Base-by-base conservation (phyloP, 1,140 invertebrate species). In the Myzus persicae region DNA sequence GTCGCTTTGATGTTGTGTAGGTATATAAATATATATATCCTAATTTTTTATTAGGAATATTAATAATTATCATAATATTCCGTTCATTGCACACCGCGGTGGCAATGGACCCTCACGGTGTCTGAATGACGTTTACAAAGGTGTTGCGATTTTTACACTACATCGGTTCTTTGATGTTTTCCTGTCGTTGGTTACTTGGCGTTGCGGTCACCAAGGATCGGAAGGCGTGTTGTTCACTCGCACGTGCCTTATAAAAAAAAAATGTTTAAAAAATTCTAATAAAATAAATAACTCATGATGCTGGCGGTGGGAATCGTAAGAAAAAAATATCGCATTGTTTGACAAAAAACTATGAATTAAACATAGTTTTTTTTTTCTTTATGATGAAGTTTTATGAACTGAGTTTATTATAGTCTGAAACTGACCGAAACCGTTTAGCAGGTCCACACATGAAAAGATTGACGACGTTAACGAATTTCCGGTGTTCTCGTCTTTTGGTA, bases 391-490 rank as follows among this genome's bases (percentile, higher is more conserved):
- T 90, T 42, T 59, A 40, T 59, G 51, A 59, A 90, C 88, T 36
- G 51, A 59, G 48, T 90, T 90, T 90, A 90, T 90, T 90, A 90
- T 40, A 40, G 26, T 90, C 51, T 90, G 51, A 90, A 67, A 67
- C 89, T 89, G 54, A 67, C 89, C 89, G 89, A 67, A 59, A 90
- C 89, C 89, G 89, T 90, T 90, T 90, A 67, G 89, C 89, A 40
- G 38, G 88, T 59, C 48, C 24, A 14, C 88, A 89, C 46, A 54
- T 54, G 48, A 89, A 89, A 54, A 89, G 36, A 89, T 54, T 44
- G 48, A 89, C 88, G 46, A 54, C 48, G 48, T 89, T 89, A 89
- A 89, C 88, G 88, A 89, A 89, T 90, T 90, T 90, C 89, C 89
- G 89, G 89, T 92, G 36, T 91, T 91, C 67, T 81, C 36, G 44